These are phyloP conservation scores for Psettodes erumei DNA, from an alignment of 2,113 vertebrate genomes.

Conservation along the genomic window DNA sequence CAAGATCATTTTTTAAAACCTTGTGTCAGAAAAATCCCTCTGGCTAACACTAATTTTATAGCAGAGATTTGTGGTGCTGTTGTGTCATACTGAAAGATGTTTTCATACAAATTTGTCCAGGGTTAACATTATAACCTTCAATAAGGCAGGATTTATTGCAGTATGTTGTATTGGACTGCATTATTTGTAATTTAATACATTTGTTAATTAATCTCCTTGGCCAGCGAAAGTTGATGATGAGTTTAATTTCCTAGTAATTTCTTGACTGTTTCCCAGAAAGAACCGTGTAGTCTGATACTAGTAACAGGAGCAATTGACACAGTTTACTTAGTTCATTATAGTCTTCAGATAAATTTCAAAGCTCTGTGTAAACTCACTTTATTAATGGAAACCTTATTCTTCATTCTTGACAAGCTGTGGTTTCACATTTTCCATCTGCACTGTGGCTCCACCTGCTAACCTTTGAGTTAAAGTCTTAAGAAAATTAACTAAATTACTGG, in stretches of 20 bases:
- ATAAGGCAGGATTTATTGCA: neutral
- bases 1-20: slow-evolving; percentile 20
- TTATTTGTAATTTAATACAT: too few relatives aligned
- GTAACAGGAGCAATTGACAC: neutral
- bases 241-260: neutral
- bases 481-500: too few relatives aligned
- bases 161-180: neutral
- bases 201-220: too few relatives aligned
- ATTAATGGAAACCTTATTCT: too few relatives aligned
- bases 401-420: too few relatives aligned
- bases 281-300: neutral
- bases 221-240: too few relatives aligned
- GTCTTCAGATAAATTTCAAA: neutral
- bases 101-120: neutral
- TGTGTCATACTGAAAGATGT: neutral
- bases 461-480: too few relatives aligned
- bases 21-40: neutral
- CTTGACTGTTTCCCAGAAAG: too few relatives aligned
- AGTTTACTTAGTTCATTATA: too few relatives aligned
- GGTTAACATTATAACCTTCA: neutral
- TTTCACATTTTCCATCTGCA: too few relatives aligned
- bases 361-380: too few relatives aligned
- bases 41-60: neutral
- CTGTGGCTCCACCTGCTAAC: too few relatives aligned
- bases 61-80: neutral